Base-by-base conservation (phyloP, 2,797 vertebrate genomes). In the Staurois parvus region DNA sequence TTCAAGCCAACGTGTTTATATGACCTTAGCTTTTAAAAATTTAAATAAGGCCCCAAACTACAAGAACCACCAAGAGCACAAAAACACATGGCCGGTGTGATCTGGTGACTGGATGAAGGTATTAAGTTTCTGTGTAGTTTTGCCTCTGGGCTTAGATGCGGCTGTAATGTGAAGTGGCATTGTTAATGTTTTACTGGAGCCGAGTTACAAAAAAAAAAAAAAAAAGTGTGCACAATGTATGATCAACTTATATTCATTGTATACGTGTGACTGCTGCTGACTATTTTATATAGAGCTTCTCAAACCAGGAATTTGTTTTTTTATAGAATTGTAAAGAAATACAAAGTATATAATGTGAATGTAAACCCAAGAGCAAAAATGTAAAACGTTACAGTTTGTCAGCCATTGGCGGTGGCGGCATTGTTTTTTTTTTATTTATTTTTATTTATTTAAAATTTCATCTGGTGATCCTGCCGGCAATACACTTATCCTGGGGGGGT, bases 101-200 rank as follows among this genome's bases (percentile, higher is more conserved):
- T 85, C 78, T 81, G 84, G 84, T 81, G 78, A 52, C 78, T 81
- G 59, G 48, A 52, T 76, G 26, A 11, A 75, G 4, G 72, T 62
- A 48, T 66, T 72, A 26, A 29, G 69, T 83, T 67, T 73, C 52
- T 37, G 21, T 72, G 84, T 29, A 52, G 28, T 76, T 69, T 67
- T 77, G 79, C 84, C 84, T 48, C 10, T 26, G 64, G 79, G 84
- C 73, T 30, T 77, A 56, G 42, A 70, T 34, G 52, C 70, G 68
- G 74, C 74, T 62, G 45, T 84, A 85, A 80, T 76, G 70, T 62
- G 81, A 81, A 56, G 64, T 59, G 64, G 59, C 21, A 32, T 28
- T 75, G 79, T 76, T 86, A 82, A 81, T 86, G 81, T 86, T 85
- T 85, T 85, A 85, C 84, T 76, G 84, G 59, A 76, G 64, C 72